Conservation (phyloP, 2,888 invertebrate genomes). For the Caenorhabditis macrosperma region DNA sequence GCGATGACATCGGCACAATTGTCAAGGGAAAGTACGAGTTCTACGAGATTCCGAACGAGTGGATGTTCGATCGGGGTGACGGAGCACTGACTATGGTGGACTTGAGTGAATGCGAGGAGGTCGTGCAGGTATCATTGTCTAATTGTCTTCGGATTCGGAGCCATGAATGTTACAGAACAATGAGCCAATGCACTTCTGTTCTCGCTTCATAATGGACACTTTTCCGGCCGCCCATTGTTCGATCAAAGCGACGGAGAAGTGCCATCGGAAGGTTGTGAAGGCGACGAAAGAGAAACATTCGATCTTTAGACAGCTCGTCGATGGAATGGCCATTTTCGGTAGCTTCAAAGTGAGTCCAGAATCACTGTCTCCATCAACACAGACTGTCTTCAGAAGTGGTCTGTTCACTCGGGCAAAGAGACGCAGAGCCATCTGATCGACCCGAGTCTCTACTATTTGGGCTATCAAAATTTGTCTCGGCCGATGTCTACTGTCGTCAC, state of each 20-base stretch:
- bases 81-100: neutral
- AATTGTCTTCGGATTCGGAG: no score
- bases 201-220: no score
- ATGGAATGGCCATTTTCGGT: neutral
- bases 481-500: no score
- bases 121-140: no score
- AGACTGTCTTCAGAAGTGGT: no score
- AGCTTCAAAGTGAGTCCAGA: neutral
- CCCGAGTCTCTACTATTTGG: no score
- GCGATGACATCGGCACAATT: neutral
- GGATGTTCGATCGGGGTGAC: neutral
- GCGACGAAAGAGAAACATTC: neutral
- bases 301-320: neutral
- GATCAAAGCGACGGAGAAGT: neutral
- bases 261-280: neutral
- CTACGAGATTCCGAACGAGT: neutral
- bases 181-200: no score
- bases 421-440: no score
- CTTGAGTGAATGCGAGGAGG: neutral
- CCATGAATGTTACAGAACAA: no score
- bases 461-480: no score
- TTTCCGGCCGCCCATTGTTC: neutral
- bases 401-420: no score
- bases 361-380: no score
- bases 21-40: neutral